Percentiles rank a stretch among this genome's conserved stretches.
Conservation (phyloP, 2,113 vertebrate species). For the Pterocles gutturalis region DNA sequence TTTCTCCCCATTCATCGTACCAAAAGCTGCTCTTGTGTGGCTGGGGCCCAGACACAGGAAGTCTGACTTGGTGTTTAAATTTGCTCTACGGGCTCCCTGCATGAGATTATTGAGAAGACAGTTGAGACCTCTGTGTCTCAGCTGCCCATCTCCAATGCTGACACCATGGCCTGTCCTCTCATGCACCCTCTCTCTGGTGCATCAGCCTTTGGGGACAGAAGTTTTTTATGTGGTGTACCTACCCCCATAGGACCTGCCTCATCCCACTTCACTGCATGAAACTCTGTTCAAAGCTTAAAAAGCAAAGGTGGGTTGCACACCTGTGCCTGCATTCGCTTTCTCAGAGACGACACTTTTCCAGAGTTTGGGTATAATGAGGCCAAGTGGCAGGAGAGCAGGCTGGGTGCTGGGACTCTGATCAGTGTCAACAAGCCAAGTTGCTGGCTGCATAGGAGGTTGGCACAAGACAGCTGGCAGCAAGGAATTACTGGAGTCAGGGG, state of each 20-base stretch:
- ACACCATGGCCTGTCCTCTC: background rate
- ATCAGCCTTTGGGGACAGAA: background rate
- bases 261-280: background rate
- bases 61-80: background rate
- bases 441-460: background rate
- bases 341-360: background rate
- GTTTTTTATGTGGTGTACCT: background rate
- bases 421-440: background rate
- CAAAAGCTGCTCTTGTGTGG: background rate
- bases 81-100: background rate
- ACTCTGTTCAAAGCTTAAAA: background rate
- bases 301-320: background rate
- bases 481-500: background rate
- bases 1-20: background rate
- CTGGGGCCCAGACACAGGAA: background rate
- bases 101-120: background rate
- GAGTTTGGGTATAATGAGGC: background rate
- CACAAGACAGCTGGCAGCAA: background rate
- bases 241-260: background rate
- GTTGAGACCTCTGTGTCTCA: background rate
- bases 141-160: fast-evolving
- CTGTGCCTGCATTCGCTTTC: background rate
- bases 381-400: background rate
- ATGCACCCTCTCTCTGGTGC: background rate
- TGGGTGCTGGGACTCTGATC: background rate